Conservation (phyloP, 2,797 vertebrate species). For the Semotilus atromaculatus region DNA sequence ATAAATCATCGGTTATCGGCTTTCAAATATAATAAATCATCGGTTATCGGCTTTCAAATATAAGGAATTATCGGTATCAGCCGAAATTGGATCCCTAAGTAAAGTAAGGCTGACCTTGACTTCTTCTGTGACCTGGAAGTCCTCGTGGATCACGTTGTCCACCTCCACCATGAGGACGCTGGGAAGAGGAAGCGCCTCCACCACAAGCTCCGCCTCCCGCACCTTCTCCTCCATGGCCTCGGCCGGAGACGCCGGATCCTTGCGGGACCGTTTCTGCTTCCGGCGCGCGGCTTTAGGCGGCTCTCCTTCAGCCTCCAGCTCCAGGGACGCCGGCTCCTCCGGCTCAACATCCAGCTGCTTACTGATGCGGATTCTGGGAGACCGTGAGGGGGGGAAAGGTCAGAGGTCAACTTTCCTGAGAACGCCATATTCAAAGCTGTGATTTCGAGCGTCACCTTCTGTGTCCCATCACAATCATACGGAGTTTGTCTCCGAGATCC, state of each 20-base stretch:
- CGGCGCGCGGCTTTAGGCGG: constrained; percentile 74
- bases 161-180: constrained; percentile 94
- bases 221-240: constrained; percentile 79
- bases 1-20: rapidly evolving
- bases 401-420: neutral
- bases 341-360: constrained; percentile 85
- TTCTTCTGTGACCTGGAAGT: constrained; percentile 95
- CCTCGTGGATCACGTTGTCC: constrained; percentile 91
- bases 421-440: neutral
- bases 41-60: no score
- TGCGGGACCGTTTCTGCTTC: constrained; percentile 79
- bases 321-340: constrained; percentile 71
- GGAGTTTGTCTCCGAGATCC: constrained; percentile 95
- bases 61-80: no score
- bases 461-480: constrained; percentile 99
- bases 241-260: constrained; percentile 59
- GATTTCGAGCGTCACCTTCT: constrained; percentile 79
- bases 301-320: constrained; percentile 65
- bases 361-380: constrained; percentile 86
- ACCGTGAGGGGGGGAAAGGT: neutral
- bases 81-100: no score
- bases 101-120: constrained; percentile 83
- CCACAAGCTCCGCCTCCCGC: constrained; percentile 71
- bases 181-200: constrained; percentile 72
- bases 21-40: no score